A percentile compares a stretch with the other conserved stretches of the same genome.
These are phyloP conservation scores for Chymomyza amoena DNA, from an alignment of 2,888 invertebrate species.

Conservation along the genomic window DNA sequence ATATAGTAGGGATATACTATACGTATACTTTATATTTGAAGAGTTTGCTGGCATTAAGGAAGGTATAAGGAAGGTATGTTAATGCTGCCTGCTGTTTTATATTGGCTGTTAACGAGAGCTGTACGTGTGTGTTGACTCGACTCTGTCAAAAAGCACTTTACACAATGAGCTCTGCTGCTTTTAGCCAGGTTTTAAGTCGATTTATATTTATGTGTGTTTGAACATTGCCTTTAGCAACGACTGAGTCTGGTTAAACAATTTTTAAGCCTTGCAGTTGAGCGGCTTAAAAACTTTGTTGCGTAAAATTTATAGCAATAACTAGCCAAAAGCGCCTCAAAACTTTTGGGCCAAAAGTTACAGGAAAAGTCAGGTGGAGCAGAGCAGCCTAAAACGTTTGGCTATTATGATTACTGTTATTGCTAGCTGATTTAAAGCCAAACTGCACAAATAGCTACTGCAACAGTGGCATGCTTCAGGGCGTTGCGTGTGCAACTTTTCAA, in stretches of 20 bases:
- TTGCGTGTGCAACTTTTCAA: conserved; percentile 39
- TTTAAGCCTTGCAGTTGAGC: conserved; percentile 42
- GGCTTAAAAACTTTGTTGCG: conserved; percentile 59
- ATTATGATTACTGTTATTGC: conserved; percentile 53
- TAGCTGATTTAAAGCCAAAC: conserved; percentile 45
- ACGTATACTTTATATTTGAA: not conserved
- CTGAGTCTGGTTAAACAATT: not conserved
- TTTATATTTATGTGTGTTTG: not conserved
- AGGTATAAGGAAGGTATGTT: not conserved
- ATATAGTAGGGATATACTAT: not conserved
- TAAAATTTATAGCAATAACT: conserved; percentile 11
- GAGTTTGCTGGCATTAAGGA: not conserved
- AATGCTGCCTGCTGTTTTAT: conserved; percentile 16
- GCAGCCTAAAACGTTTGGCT: conserved; percentile 47
- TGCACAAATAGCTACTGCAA: not conserved
- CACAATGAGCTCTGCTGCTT: not conserved
- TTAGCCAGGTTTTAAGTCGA: not conserved
- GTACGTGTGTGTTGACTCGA: not conserved
- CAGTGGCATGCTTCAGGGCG: not conserved
- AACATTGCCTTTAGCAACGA: not conserved
- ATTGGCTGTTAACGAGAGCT: conserved; percentile 23
- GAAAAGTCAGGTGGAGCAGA: conserved; percentile 32
- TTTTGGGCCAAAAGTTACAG: conserved; percentile 54
- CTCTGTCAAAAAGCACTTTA: not conserved
- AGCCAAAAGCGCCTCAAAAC: conserved; percentile 5